Conservation (phyloP, 2,113 vertebrate species). For the Cnemophilus loriae region DNA sequence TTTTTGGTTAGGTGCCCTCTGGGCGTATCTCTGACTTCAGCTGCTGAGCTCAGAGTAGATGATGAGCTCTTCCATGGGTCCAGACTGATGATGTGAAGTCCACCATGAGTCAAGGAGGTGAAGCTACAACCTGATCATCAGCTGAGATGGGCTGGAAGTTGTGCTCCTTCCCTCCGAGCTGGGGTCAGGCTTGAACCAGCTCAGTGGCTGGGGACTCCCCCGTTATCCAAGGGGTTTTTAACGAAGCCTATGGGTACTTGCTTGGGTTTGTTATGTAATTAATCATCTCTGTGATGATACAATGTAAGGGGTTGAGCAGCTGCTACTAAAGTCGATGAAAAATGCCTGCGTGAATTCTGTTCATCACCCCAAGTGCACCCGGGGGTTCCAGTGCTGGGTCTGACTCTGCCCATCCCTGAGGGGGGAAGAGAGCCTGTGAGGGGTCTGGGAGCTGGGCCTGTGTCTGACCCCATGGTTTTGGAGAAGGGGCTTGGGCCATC, state of each 20-base stretch:
- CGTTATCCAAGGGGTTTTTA: not conserved
- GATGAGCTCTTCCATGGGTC: not conserved
- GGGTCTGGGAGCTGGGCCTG: not conserved
- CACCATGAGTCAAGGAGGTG: constrained; percentile 8
- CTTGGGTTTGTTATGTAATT: not conserved
- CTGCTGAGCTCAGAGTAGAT: not conserved
- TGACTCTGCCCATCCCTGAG: not conserved
- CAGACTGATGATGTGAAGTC: not conserved
- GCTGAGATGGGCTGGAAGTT: not conserved
- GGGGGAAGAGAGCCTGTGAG: not conserved
- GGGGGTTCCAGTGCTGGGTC: not conserved
- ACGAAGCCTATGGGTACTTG: not conserved
- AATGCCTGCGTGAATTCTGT: not conserved
- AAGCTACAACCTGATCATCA: not conserved
- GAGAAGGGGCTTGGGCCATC: not conserved
- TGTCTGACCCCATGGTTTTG: not conserved
- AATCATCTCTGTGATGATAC: not conserved
- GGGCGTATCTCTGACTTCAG: not conserved
- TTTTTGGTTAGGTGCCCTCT: not conserved
- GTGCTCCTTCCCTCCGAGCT: not conserved
- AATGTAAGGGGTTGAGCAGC: not conserved
- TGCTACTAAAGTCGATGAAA: constrained; percentile 16
- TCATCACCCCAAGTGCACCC: not conserved
- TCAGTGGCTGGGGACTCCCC: not conserved
- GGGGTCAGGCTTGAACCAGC: not conserved